Percentiles rank a stretch among this genome's conserved stretches.
These are phyloP conservation scores for Melanchra persicariae DNA, from an alignment of 2,888 invertebrate species.

Conservation along the genomic window DNA sequence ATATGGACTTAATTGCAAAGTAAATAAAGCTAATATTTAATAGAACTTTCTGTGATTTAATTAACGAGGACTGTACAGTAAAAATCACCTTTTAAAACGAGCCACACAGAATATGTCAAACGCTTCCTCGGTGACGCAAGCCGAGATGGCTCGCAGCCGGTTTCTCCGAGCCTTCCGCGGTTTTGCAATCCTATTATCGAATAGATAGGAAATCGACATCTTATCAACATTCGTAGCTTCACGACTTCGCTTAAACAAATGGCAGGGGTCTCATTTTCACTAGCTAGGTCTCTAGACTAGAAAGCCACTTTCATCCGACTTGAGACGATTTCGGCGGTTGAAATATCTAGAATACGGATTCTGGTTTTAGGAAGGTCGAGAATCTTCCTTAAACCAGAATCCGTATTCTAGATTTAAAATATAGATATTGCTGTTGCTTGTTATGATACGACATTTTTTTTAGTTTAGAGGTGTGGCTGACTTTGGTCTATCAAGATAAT, in stretches of 20 bases:
- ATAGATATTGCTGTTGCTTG: too few species aligned
- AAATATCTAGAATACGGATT: constrained; percentile 13
- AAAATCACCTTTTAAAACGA: constrained; percentile 37
- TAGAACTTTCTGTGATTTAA: too few species aligned
- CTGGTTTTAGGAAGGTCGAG: background rate
- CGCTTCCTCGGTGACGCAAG: constrained; percentile 72
- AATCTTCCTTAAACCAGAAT: too few species aligned
- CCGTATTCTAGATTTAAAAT: too few species aligned
- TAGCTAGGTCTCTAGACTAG: constrained; percentile 13
- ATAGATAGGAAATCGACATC: constrained; percentile 69
- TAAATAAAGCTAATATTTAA: too few species aligned
- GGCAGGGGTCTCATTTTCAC: constrained; percentile 11
- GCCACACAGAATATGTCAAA: constrained; percentile 66
- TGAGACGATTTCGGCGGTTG: background rate
- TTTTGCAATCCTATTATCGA: constrained; percentile 76
- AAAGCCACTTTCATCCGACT: constrained; percentile 34
- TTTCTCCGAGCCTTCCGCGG: constrained; percentile 78
- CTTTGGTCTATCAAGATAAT: background rate
- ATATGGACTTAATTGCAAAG: too few species aligned
- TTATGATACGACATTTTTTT: background rate
- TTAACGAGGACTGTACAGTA: background rate
- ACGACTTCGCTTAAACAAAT: constrained; percentile 40
- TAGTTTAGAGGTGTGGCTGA: background rate
- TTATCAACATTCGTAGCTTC: constrained; percentile 62
- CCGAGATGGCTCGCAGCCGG: constrained; percentile 65